These are phyloP conservation scores for Acanthisitta chloris DNA, from an alignment of 2,113 vertebrate genomes.

Conservation along the genomic window DNA sequence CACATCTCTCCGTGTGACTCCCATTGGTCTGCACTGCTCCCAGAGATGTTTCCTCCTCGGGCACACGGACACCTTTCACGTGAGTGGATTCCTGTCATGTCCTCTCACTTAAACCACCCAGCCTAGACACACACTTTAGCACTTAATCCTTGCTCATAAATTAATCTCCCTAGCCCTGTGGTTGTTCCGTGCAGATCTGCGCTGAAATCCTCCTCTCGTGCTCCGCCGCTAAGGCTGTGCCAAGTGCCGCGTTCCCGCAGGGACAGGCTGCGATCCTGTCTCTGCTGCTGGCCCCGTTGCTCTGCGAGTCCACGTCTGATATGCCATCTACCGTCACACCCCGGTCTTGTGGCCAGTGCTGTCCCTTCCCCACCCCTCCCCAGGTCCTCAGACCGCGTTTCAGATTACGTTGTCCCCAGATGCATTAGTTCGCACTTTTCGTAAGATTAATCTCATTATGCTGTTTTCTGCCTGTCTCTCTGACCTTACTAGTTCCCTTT, in stretches of 20 bases:
- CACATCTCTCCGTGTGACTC: fast-evolving
- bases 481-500: not conserved
- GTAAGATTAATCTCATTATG: not conserved
- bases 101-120: not conserved
- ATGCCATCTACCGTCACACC: not conserved
- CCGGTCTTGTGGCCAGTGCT: fast-evolving
- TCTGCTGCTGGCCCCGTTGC: not conserved
- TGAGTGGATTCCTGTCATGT: slow-evolving; percentile 3
- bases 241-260: not conserved
- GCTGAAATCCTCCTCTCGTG: not conserved
- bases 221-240: not conserved
- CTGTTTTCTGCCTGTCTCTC: not conserved
- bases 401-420: not conserved
- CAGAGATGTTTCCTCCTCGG: not conserved
- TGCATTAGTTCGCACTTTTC: not conserved
- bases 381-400: not conserved
- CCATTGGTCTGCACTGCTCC: not conserved
- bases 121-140: slow-evolving; percentile 37
- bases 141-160: slow-evolving; percentile 38
- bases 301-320: not conserved
- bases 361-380: not conserved
- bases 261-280: not conserved
- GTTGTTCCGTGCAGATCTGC: not conserved
- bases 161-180: not conserved
- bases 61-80: not conserved